Conservation (phyloP, 2,113 vertebrate genomes). For the Maccullochella peelii region DNA sequence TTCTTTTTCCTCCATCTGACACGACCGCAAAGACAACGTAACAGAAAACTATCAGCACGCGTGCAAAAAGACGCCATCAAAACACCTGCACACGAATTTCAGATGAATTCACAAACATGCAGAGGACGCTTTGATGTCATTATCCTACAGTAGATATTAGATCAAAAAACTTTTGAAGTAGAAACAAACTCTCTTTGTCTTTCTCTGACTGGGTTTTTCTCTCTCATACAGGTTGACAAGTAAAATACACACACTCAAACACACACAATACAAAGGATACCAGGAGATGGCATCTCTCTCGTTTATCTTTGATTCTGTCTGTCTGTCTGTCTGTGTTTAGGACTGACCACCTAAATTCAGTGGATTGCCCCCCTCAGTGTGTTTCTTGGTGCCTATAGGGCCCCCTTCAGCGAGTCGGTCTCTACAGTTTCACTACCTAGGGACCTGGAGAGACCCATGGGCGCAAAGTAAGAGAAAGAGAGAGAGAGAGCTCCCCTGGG, state of each 20-base stretch:
- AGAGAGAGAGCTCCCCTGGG: conserved; percentile 55
- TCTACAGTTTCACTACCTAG: conserved; percentile 62
- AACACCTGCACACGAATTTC: conserved; percentile 22
- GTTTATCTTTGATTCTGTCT: conserved; percentile 33
- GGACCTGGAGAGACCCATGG: conserved; percentile 51
- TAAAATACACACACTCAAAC: conserved; percentile 20
- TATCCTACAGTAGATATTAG: background rate
- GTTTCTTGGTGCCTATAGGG: conserved; percentile 69
- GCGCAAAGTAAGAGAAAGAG: conserved; percentile 23
- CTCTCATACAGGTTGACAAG: conserved; percentile 13
- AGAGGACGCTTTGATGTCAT: conserved; percentile 4
- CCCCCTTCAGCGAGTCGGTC: conserved; percentile 67
- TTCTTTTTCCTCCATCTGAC: conserved; percentile 60
- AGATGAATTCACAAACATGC: conserved; percentile 6
- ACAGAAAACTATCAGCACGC: conserved; percentile 29
- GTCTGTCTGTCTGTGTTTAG: conserved; percentile 29
- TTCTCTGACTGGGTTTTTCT: background rate
- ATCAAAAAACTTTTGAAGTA: conserved; percentile 45
- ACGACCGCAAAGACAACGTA: conserved; percentile 28
- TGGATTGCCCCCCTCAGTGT: conserved; percentile 12
- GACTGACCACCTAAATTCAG: conserved; percentile 54
- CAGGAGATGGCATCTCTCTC: conserved; percentile 31
- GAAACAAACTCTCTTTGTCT: conserved; percentile 46
- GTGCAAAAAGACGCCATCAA: conserved; percentile 13
- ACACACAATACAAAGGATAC: conserved; percentile 33